phyloP scores from a whole-genome alignment of 1,140 invertebrate genomes.

The Zaprionus ornatus region DNA sequence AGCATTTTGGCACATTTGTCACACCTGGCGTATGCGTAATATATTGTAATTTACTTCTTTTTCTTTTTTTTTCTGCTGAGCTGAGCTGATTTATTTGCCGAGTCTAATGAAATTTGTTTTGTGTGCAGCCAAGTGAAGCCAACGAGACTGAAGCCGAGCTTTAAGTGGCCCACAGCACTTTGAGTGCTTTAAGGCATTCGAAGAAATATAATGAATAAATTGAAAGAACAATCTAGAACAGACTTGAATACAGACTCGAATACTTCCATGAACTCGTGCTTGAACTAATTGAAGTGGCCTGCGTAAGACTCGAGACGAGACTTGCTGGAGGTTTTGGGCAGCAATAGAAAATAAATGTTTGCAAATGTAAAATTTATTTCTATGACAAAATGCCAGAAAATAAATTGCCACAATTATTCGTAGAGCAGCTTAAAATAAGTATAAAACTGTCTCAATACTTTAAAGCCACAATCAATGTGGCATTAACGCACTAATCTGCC shows the following conservation, averaged over 20 bases:
- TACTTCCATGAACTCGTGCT: background rate
- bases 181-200: background rate
- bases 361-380: background rate
- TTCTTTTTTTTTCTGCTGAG: background rate
- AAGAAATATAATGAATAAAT: background rate
- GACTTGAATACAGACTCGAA: too few relatives aligned
- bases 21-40: constrained; percentile 79
- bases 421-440: background rate
- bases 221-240: background rate
- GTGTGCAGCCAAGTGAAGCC: constrained; percentile 56
- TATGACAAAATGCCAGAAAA: background rate
- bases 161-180: background rate
- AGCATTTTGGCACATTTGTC: constrained; percentile 59
- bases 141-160: background rate
- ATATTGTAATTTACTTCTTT: constrained; percentile 60
- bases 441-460: background rate
- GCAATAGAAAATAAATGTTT: background rate
- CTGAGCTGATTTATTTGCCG: constrained; percentile 70
- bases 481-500: too few relatives aligned
- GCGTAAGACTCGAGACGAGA: background rate
- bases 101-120: constrained; percentile 68
- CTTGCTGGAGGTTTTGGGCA: background rate
- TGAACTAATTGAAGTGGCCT: background rate
- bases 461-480: background rate
- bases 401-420: background rate